These are phyloP conservation scores for Arrhopalites spinosus DNA, from an alignment of 2,888 invertebrate genomes.

Conservation along the genomic window DNA sequence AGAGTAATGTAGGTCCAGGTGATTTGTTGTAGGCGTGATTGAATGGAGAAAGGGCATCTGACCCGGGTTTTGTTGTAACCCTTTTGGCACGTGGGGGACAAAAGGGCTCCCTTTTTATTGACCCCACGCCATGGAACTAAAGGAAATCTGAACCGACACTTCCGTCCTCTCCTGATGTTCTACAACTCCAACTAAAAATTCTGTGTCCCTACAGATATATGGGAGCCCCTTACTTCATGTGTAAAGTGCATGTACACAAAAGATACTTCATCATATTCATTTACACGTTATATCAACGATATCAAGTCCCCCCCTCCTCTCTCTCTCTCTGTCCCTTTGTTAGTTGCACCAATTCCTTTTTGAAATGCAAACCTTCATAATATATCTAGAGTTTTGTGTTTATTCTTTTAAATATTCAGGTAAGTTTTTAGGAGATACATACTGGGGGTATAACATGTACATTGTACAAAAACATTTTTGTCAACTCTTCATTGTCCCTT, in stretches of 20 bases:
- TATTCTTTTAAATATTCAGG: not conserved
- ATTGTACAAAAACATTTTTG: not conserved
- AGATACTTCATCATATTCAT: not conserved
- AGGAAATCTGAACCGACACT: constrained; percentile 51
- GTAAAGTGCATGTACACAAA: not conserved
- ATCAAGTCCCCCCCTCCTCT: no score
- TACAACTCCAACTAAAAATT: not conserved
- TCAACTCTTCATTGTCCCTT: not conserved
- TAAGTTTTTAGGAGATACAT: no score
- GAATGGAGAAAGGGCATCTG: constrained; percentile 33
- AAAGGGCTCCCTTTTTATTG: constrained; percentile 45
- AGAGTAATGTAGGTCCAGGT: constrained; percentile 36
- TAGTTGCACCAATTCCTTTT: not conserved
- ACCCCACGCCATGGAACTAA: constrained; percentile 41
- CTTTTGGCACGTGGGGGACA: constrained; percentile 51
- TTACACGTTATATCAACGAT: not conserved
- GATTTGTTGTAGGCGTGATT: constrained; percentile 44
- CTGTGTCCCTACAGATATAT: not conserved
- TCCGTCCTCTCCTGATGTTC: constrained; percentile 39
- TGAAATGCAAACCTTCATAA: not conserved
- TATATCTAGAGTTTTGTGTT: not conserved
- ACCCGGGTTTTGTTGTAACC: constrained; percentile 40
- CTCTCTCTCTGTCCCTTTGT: no score
- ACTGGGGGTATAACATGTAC: no score
- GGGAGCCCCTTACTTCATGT: not conserved